phyloP scores from a whole-genome alignment of 2,888 invertebrate species.

The Lasioglossum morio region DNA sequence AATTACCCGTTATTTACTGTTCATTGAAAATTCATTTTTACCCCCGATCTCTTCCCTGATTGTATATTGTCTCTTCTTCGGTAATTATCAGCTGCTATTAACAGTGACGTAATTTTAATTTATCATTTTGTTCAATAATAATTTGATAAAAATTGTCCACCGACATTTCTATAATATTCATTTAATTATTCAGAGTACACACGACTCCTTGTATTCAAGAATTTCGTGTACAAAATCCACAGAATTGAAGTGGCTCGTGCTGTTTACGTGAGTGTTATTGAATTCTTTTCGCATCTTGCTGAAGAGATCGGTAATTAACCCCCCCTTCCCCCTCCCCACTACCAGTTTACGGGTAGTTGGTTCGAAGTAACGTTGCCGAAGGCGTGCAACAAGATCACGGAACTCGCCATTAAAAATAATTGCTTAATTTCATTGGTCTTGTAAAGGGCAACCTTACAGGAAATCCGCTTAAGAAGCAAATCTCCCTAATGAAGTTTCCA shows the following conservation, averaged over 20 bases:
- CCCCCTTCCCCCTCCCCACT: too few relatives aligned
- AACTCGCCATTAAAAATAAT: slow-evolving; percentile 45
- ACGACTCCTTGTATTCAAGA: too few relatives aligned
- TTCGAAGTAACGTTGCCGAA: not conserved
- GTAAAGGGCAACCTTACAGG: slow-evolving; percentile 29
- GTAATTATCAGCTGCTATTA: not conserved
- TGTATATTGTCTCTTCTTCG: not conserved
- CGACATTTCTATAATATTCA: too few relatives aligned
- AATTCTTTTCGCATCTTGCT: not conserved
- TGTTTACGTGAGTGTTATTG: not conserved
- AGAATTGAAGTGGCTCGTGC: not conserved
- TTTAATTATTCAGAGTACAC: not conserved
- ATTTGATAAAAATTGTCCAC: too few relatives aligned
- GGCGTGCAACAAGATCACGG: not conserved
- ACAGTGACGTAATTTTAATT: not conserved
- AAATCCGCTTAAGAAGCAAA: slow-evolving; percentile 54
- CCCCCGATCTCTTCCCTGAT: not conserved
- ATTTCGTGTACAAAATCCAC: not conserved
- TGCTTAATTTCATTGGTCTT: slow-evolving; percentile 23
- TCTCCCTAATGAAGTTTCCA: slow-evolving; percentile 52
- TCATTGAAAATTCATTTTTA: not conserved
- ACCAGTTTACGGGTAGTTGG: not conserved
- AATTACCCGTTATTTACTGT: not conserved
- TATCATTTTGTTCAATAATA: too few relatives aligned
- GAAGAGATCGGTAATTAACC: not conserved